Base-by-base conservation (phyloP, 2,888 invertebrate species). In the Embidobia sp. region DNA sequence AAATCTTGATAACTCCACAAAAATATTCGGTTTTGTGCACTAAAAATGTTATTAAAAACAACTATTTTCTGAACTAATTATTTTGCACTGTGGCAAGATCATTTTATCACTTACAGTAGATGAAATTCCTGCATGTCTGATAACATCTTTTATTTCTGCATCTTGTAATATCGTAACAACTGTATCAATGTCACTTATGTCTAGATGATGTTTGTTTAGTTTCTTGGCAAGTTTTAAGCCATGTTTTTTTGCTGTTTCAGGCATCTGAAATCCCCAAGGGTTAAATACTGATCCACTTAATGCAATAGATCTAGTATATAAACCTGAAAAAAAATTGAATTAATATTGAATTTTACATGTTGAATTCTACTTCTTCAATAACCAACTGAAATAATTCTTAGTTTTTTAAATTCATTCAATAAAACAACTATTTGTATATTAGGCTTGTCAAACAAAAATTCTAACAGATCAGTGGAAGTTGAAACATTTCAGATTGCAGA, bases 271-370 rank as follows among this genome's bases (percentile, higher is more conserved):
- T 5, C 66, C 78, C 82, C 83, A 83, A 0, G 77, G 51, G 27
- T 73, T 78, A 8, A 83, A 78, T 11, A 79, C 51, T 0, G 81
- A 77, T 35, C 81, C 83, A 64, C 82, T 82, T 76, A 83, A 70
- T 27, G 80, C 59, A 22, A 70, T 61, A 5, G 49, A 63, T 48
- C 55, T 46, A 0, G 16, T 15, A 13, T 19, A 66, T n/a, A 66
- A 55, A 18, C 46, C 66, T 66, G 10, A 42, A 61, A 19, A n/a
- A n/a, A n/a, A n/a, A n/a, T n/a, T n/a, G n/a, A n/a, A n/a, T n/a
- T n/a, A n/a, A n/a, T n/a, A n/a, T n/a, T n/a, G n/a, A n/a, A n/a
- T n/a, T n/a, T n/a, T n/a, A n/a, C n/a, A n/a, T n/a, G n/a, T n/a
- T n/a, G n/a, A n/a, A n/a, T n/a, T n/a, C n/a, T n/a, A n/a, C n/a